A percentile compares a stretch with the other conserved stretches of the same genome.
These are phyloP conservation scores for Lepidocolaptes lacrymiger DNA, from an alignment of 2,797 vertebrate species.

Conservation along the genomic window DNA sequence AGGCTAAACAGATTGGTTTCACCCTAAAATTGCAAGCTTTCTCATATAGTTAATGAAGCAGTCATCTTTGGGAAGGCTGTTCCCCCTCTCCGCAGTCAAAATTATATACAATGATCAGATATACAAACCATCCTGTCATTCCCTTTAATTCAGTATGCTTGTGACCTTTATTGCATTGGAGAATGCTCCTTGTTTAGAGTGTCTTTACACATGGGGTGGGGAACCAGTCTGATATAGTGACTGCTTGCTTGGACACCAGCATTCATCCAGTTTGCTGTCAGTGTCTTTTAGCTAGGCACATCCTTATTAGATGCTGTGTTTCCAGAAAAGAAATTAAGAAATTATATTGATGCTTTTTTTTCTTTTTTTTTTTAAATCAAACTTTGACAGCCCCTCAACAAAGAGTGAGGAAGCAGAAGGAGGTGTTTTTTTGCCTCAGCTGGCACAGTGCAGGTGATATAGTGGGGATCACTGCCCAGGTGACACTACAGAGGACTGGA, in stretches of 20 bases:
- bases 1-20: neutral
- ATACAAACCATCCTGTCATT: neutral
- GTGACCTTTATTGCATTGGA: neutral
- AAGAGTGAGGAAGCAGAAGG: neutral
- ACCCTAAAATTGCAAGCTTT: neutral
- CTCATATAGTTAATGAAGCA: neutral
- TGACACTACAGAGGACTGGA: neutral
- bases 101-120: neutral
- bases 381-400: neutral
- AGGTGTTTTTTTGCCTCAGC: neutral
- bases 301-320: neutral
- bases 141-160: neutral
- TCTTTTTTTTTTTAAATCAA: neutral
- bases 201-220: neutral
- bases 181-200: neutral
- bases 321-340: neutral
- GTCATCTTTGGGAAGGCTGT: neutral
- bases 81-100: neutral
- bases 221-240: neutral
- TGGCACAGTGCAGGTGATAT: accelerated
- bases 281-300: neutral
- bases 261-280: neutral
- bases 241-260: neutral
- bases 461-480: neutral
- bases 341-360: neutral